Evolutionary conservation across 2,113 vertebrate genomes (phyloP).

Genomic region (Zosterops hypoxanthus): DNA sequence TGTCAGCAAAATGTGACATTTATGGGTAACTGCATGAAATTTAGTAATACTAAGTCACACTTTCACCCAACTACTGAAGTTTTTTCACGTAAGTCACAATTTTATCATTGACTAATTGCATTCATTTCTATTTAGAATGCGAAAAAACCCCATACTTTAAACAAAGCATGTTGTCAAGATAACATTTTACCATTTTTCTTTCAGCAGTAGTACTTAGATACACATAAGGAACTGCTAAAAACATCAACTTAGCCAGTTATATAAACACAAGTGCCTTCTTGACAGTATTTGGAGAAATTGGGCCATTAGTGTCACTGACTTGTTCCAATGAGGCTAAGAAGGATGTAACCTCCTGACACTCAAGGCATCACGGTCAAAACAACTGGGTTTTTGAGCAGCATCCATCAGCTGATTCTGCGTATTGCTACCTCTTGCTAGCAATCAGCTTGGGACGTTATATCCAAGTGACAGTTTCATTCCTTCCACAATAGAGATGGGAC

Average conservation of each 20-base stretch:
- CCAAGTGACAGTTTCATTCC: not conserved
- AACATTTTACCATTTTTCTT: not conserved
- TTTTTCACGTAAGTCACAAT: not conserved
- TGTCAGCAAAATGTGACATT: conserved; percentile 39
- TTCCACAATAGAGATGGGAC: not conserved
- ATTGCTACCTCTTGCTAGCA: not conserved
- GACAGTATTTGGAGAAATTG: not conserved
- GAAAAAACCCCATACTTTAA: rapidly evolving
- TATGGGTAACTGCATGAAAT: conserved; percentile 34
- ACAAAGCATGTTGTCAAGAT: not conserved
- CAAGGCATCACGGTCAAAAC: not conserved
- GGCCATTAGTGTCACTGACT: not conserved
- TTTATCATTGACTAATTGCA: not conserved
- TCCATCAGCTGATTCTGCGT: not conserved
- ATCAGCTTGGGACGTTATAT: rapidly evolving
- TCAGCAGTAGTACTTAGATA: not conserved
- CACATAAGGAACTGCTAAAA: not conserved
- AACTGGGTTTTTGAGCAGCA: rapidly evolving
- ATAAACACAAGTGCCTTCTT: not conserved
- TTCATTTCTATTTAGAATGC: not conserved
- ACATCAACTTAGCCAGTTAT: not conserved
- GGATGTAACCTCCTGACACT: not conserved
- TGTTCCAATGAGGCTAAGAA: not conserved
- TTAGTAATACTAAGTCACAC: not conserved
- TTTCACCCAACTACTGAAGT: not conserved